Conservation (phyloP, 2,888 invertebrate species). For the Pilophorus perplexus region DNA sequence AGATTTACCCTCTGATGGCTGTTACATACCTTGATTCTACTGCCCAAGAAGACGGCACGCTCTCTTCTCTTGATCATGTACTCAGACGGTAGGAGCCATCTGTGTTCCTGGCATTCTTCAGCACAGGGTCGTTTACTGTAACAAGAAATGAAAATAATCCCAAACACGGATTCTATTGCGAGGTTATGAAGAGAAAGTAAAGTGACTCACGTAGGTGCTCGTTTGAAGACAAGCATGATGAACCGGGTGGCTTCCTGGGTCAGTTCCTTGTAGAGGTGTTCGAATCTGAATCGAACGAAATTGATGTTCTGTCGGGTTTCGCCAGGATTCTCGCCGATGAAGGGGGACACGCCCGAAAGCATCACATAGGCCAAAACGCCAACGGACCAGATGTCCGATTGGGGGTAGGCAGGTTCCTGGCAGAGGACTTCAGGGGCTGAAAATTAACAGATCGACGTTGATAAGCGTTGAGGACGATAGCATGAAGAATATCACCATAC, state of each 20-base stretch:
- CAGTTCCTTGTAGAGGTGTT: constrained; percentile 89
- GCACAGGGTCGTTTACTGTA: constrained; percentile 86
- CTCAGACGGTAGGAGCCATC: constrained; percentile 91
- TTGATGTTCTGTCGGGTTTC: constrained; percentile 90
- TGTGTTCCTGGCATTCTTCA: constrained; percentile 93
- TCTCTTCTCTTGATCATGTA: constrained; percentile 91
- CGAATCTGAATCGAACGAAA: constrained; percentile 89
- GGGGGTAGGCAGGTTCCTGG: constrained; percentile 82
- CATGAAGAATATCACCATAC: background rate
- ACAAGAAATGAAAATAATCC: constrained; percentile 23
- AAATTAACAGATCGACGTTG: too few species aligned
- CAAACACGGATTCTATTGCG: background rate
- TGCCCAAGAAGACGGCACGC: constrained; percentile 79
- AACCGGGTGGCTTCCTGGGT: constrained; percentile 91
- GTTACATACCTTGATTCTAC: constrained; percentile 74
- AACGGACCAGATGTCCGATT: constrained; percentile 94
- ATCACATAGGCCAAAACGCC: constrained; percentile 89
- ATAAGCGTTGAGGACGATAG: background rate
- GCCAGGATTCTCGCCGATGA: constrained; percentile 73
- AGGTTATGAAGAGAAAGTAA: constrained; percentile 5
- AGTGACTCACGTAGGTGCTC: constrained; percentile 76
- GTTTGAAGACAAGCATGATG: constrained; percentile 92
- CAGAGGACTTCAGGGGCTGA: constrained; percentile 83
- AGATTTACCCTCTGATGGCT: too few species aligned
- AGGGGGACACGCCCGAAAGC: constrained; percentile 89